These are phyloP conservation scores for Cephalophus harveyi DNA, from an alignment of 2,113 vertebrate genomes.

Conservation along the genomic window DNA sequence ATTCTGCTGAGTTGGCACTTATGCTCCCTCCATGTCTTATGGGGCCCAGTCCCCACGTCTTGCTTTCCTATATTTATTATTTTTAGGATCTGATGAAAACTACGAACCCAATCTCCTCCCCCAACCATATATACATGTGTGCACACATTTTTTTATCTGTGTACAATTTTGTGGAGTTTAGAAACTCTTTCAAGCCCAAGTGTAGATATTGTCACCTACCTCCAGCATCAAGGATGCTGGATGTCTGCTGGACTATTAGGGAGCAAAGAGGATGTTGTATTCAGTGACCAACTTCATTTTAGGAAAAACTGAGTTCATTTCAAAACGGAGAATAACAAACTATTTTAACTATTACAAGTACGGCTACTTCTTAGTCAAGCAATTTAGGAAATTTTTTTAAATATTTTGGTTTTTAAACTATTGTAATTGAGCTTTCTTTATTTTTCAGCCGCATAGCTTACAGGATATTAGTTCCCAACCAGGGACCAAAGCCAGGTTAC, in stretches of 20 bases:
- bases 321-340: not conserved
- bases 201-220: not conserved
- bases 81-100: not conserved
- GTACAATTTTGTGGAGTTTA: not conserved
- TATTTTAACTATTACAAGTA: not conserved
- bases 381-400: not conserved
- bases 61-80: not conserved
- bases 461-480: too few relatives aligned
- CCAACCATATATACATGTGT: not conserved
- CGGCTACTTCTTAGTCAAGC: not conserved
- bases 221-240: not conserved
- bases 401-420: too few relatives aligned
- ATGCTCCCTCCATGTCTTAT: not conserved
- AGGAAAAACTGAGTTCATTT: not conserved
- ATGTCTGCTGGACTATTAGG: not conserved
- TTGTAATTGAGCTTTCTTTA: too few relatives aligned
- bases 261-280: not conserved
- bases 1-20: not conserved
- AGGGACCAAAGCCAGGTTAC: not conserved
- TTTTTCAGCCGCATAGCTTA: too few relatives aligned
- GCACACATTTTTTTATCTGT: not conserved
- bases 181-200: not conserved
- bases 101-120: not conserved
- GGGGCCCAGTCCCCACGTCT: not conserved
- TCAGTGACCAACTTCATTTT: not conserved